Percentiles rank a stretch among this genome's conserved stretches.
Conservation (phyloP, 2,888 invertebrate species). For the Pycnomerus fuliginosus region DNA sequence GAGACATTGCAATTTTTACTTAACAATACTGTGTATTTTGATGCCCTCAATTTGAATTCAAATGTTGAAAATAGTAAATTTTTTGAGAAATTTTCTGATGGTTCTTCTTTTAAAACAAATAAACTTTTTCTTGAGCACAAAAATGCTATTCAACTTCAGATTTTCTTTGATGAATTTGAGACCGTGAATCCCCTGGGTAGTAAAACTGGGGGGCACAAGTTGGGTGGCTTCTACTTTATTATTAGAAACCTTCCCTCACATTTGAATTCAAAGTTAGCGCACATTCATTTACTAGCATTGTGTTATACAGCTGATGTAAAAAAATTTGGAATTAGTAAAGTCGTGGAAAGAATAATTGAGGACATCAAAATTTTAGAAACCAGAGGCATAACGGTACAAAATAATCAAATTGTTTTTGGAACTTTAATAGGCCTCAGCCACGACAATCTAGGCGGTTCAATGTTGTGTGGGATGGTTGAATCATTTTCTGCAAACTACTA, state of each 20-base stretch:
- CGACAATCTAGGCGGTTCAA: slow-evolving; percentile 30
- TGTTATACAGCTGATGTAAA: slow-evolving; percentile 23
- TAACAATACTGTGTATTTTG: slow-evolving; percentile 2
- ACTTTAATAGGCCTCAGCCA: slow-evolving; percentile 20
- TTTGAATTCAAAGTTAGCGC: slow-evolving; percentile 9
- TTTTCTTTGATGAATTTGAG: slow-evolving; percentile 29
- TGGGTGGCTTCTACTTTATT: slow-evolving; percentile 25
- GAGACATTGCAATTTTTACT: slow-evolving; percentile 5
- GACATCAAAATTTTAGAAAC: slow-evolving; percentile 23
- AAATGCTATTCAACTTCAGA: slow-evolving; percentile 14
- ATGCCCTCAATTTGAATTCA: too few relatives aligned
- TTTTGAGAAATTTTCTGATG: background rate
- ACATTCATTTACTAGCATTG: slow-evolving; percentile 23
- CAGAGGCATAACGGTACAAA: slow-evolving; percentile 8
- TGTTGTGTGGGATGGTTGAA: slow-evolving; percentile 28
- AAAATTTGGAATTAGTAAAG: slow-evolving; percentile 3
- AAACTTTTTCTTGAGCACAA: background rate
- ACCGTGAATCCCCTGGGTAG: slow-evolving; percentile 20
- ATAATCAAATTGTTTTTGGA: slow-evolving; percentile 9
- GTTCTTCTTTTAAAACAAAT: too few relatives aligned
- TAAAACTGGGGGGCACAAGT: slow-evolving; percentile 27
- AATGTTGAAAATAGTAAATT: background rate
- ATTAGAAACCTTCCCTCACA: slow-evolving; percentile 20
- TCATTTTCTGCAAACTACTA: slow-evolving; percentile 30
- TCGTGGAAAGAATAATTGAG: slow-evolving; percentile 18